A percentile compares a stretch with the other conserved stretches of the same genome.
These are phyloP conservation scores for Pterois miles DNA, from an alignment of 2,797 vertebrate genomes.

Conservation along the genomic window DNA sequence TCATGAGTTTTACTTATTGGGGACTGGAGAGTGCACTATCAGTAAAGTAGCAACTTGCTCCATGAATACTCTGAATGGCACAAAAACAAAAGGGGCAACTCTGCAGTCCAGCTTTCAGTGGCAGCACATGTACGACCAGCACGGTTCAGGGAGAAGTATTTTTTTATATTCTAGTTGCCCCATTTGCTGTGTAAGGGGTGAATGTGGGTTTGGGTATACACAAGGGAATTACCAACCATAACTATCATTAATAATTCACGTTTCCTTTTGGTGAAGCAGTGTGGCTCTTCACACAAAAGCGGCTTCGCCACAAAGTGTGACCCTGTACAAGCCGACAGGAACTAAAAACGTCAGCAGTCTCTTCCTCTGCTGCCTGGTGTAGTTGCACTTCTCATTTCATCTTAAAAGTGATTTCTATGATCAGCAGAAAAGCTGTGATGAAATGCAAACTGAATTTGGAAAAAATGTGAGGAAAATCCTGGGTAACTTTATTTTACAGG, in stretches of 20 bases:
- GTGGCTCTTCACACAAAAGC: neutral
- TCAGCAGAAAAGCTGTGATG: neutral
- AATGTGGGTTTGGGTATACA: neutral
- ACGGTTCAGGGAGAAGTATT: neutral
- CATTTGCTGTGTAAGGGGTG: neutral
- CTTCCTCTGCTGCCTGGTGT: slow-evolving; percentile 22
- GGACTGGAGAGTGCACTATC: slow-evolving; percentile 1
- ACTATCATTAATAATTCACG: neutral
- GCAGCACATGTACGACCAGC: neutral
- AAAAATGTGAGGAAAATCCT: neutral
- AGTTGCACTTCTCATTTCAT: slow-evolving; percentile 57
- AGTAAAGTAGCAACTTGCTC: slow-evolving; percentile 7
- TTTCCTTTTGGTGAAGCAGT: slow-evolving; percentile 10
- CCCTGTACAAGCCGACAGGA: slow-evolving; percentile 16
- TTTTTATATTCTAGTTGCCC: neutral
- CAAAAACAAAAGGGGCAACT: neutral
- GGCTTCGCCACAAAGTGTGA: neutral
- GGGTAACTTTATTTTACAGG: no score
- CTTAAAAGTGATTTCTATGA: neutral
- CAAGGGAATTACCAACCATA: slow-evolving; percentile 15
- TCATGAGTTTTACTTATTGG: slow-evolving; percentile 34
- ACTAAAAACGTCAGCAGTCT: slow-evolving; percentile 26
- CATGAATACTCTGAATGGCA: neutral
- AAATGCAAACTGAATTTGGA: neutral
- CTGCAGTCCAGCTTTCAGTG: neutral